Conservation (phyloP, 2,797 vertebrate genomes). For the Lagocephalus sceleratus region DNA sequence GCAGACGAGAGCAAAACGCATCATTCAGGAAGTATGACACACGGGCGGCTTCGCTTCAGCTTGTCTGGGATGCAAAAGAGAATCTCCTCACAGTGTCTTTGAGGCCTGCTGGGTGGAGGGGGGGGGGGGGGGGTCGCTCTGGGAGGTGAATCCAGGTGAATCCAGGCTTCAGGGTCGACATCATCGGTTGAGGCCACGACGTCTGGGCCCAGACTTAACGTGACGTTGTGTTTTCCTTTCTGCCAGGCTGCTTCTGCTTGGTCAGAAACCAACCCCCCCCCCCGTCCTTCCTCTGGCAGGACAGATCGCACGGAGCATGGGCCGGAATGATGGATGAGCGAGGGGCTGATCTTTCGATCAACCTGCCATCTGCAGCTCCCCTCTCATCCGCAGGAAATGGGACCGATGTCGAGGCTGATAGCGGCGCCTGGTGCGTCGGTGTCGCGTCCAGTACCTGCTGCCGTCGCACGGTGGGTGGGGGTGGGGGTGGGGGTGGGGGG, state of each 20-base stretch:
- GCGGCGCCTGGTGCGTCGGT: constrained; percentile 27
- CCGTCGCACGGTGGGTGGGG: not conserved
- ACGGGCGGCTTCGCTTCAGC: too few species aligned
- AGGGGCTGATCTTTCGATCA: constrained; percentile 64
- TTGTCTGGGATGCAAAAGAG: not conserved
- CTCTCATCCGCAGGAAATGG: constrained; percentile 48
- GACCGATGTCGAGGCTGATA: constrained; percentile 60
- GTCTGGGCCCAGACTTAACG: constrained; percentile 15
- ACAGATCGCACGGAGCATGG: constrained; percentile 33
- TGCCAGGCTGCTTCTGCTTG: constrained; percentile 19
- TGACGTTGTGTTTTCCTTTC: constrained; percentile 4
- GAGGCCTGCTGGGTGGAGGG: too few species aligned
- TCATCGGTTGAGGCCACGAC: constrained; percentile 12
- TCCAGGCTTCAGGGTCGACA: constrained; percentile 33
- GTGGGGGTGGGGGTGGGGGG: not conserved
- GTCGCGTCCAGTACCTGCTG: constrained; percentile 2
- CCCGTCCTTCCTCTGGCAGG: constrained; percentile 26
- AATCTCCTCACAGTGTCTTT: too few species aligned
- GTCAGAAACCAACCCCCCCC: constrained; percentile 24
- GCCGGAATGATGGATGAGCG: constrained; percentile 46
- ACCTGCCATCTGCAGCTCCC: constrained; percentile 66
- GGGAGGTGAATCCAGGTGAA: constrained; percentile 6
- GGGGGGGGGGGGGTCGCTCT: too few species aligned
- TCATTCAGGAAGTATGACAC: too few species aligned
- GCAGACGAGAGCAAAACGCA: too few species aligned